Evolutionary conservation across 2,797 vertebrate genomes (phyloP).

Genomic region (Poeciliopsis gracilis): DNA sequence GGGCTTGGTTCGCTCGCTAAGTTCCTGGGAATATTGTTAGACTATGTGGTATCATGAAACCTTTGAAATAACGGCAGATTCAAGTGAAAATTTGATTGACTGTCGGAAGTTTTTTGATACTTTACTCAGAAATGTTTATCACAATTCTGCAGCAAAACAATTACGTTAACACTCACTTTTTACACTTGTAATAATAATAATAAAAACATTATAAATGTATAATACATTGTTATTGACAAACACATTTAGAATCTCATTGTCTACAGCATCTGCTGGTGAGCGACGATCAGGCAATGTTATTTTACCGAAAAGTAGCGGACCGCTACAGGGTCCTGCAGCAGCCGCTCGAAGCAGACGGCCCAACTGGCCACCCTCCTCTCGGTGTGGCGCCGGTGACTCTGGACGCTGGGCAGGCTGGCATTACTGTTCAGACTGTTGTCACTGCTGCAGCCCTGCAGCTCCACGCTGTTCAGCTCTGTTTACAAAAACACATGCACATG

Average conservation of each 20-base stretch:
- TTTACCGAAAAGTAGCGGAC: conserved; percentile 95
- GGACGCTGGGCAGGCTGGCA: conserved; percentile 95
- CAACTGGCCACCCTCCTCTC: conserved; percentile 95
- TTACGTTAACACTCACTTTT: neutral
- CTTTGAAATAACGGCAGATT: neutral
- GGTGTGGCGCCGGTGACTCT: conserved; percentile 91
- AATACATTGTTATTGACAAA: neutral
- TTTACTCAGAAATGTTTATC: neutral
- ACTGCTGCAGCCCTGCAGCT: conserved; percentile 94
- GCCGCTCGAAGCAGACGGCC: conserved; percentile 96
- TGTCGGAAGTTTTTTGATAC: neutral
- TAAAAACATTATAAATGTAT: neutral
- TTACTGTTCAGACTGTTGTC: conserved; percentile 97
- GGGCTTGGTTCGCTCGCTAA: neutral
- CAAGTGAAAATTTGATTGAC: neutral
- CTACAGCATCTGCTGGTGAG: neutral
- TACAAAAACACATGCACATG: conserved; percentile 26
- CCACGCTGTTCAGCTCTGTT: conserved; percentile 91
- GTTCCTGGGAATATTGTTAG: neutral
- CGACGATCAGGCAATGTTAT: conserved; percentile 7
- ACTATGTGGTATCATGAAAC: neutral
- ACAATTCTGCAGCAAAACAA: neutral
- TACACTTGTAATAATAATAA: neutral
- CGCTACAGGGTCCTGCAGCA: conserved; percentile 93
- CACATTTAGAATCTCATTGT: neutral